Evolutionary conservation across 2,888 invertebrate species (phyloP), one percentile per base, ranked within the genome.

Genomic region (Tachina grossa): DNA sequence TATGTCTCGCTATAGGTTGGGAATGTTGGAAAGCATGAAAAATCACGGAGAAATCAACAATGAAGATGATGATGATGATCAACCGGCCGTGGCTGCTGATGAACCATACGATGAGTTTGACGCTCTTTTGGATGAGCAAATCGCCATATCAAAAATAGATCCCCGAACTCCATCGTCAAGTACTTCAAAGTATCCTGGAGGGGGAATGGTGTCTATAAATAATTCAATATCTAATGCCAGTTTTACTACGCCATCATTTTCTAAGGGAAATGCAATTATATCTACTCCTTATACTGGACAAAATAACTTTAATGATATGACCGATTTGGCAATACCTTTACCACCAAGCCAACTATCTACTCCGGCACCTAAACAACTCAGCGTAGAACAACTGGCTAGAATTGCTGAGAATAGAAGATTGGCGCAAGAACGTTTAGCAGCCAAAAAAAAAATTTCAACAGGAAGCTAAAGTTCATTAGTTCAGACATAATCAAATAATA

Each of bases 401-500:
- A 95, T 96, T 92, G 94, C 96, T 39, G 94, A 94, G 87, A 97
- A 96, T 89, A 94, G 95, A 71, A 93, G 93, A 88, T 86, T 95
- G 63, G 96, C 96, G 0, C 94, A 95, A 91, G 95, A 96, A 89
- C 93, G 94, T 86, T 92, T 95, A 69, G 93, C 94, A n/a, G 94
- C 94, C 0, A 94, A 93, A 55, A 88, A 90, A n/a, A 75, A 85
- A 53, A 19, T 76, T 85, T 1, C 81, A 84, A 63, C 81, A 86
- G 16, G 71, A 85, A 51, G 22, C 68, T n/a, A n/a, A n/a, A n/a
- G n/a, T n/a, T 16, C 59, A 22, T n/a, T 61, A 8, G 39, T 43
- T 39, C 16, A 63, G 19, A 31, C 45, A n/a, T 41, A 39, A 22
- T 45, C 19, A 39, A 10, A 3, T 8, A 22, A 11, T 51, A 8